phyloP scores from a whole-genome alignment of 2,113 vertebrate species.

The Tachysurus fulvidraco region DNA sequence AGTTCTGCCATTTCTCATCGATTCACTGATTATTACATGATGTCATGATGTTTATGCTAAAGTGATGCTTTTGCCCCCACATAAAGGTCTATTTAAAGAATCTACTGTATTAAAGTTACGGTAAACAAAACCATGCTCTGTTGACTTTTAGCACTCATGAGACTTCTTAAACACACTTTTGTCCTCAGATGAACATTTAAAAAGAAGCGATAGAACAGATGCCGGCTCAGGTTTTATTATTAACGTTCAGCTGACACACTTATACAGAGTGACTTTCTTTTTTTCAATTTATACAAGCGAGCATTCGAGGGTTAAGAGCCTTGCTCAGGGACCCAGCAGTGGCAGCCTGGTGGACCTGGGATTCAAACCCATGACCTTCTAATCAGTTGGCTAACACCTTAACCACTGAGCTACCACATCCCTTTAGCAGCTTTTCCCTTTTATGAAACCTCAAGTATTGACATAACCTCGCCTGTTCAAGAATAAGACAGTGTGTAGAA shows the following conservation, averaged over 20 bases:
- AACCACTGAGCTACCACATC: no score
- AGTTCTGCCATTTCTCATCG: background rate
- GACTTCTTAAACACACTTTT: background rate
- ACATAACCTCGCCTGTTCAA: background rate
- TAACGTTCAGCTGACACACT: no score
- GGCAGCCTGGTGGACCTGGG: no score
- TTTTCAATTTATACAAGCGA: no score
- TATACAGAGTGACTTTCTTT: no score
- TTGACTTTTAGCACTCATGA: background rate
- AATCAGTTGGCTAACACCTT: no score
- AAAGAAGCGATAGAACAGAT: background rate
- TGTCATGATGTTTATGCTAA: conserved; percentile 3
- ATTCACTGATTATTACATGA: background rate
- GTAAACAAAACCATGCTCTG: background rate
- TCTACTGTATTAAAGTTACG: background rate
- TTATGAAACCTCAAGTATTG: no score
- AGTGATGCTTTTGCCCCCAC: background rate
- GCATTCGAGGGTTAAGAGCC: no score
- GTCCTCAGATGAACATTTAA: background rate
- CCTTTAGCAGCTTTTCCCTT: no score
- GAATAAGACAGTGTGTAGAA: background rate
- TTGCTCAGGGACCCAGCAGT: no score
- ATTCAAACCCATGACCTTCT: no score
- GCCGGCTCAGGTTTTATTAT: background rate
- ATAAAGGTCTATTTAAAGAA: background rate